Base-by-base conservation (phyloP, 2,797 vertebrate species). In the Tokudaia tokunoshimensis region DNA sequence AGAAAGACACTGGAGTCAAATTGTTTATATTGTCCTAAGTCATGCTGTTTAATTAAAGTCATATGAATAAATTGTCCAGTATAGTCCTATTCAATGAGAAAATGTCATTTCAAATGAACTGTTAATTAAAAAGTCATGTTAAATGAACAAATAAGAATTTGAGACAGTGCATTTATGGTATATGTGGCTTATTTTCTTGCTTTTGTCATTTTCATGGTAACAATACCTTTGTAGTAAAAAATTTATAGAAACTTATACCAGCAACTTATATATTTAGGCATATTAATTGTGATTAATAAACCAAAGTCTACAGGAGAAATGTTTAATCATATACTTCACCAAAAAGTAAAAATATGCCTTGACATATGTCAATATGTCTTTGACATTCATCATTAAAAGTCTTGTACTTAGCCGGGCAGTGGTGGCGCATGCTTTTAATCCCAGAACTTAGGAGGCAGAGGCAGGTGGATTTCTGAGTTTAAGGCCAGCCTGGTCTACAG, bases 61-160 rank as follows among this genome's bases (percentile, higher is more conserved):
- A 2, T 57, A 34, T 20, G 26, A 57, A 80, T 90, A 37, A 81
- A 57, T 82, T 8, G 1, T 92, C 31, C 57, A 76, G 9, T 63
- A 67, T 1, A 74, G 26, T 82, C 82, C 31, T 78, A 26, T n/a
- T 87, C 29, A 88, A 1, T 92, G 47, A 97, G 70, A 92, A 83
- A 88, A 95, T 83, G 15, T 86, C 19, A 86, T 74, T 82, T 94
- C 52, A 91, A 44, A 31, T 89, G 14, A 26, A 84, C 50, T 87
- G 63, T 78, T 50, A 67, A 47, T 59, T 10, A 70, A 55, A 37
- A 41, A 52, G 31, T 65, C 24, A 3, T 87, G 6, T 83, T 95
- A 87, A 87, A 59, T 59, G n/a, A 96, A 84, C 82, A 87, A 81
- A 52, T 57, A 72, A 34, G 1, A 91, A 50, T 79, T 57, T 85